These are phyloP conservation scores for Drosophila conformis DNA, from an alignment of 2,888 invertebrate genomes.

Conservation along the genomic window DNA sequence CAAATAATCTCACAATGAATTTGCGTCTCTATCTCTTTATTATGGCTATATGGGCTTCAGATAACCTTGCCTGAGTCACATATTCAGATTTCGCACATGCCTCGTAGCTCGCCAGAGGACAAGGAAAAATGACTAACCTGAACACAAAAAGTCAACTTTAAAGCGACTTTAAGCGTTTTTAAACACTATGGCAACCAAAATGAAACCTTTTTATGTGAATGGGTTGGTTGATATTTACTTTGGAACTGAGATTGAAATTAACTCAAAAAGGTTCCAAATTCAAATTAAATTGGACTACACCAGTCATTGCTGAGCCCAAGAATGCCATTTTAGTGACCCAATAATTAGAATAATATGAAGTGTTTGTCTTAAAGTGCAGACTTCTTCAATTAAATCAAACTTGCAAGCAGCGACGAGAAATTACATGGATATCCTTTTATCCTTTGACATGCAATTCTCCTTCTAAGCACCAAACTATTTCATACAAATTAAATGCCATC, in stretches of 20 bases:
- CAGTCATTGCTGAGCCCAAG: background rate
- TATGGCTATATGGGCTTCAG: constrained; percentile 13
- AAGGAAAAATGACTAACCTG: background rate
- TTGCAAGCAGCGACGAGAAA: background rate
- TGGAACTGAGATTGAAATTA: background rate
- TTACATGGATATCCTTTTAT: background rate
- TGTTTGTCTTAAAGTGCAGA: background rate
- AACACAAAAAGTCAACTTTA: background rate
- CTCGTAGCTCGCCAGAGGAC: background rate
- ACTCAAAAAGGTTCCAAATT: background rate
- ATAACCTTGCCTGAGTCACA: background rate
- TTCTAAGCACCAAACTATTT: background rate
- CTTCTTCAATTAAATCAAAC: background rate
- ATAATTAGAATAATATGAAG: background rate
- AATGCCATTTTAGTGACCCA: background rate
- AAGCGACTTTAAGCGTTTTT: background rate
- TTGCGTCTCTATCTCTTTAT: constrained; percentile 18
- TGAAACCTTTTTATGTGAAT: background rate
- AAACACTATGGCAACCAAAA: background rate
- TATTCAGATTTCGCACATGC: background rate
- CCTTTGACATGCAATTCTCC: background rate
- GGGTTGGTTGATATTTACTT: background rate
- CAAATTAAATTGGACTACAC: background rate
- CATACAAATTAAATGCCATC: background rate
- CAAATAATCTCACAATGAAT: constrained; percentile 56